phyloP scores from a whole-genome alignment of 2,888 invertebrate genomes.

The Tiliacea aurago region DNA sequence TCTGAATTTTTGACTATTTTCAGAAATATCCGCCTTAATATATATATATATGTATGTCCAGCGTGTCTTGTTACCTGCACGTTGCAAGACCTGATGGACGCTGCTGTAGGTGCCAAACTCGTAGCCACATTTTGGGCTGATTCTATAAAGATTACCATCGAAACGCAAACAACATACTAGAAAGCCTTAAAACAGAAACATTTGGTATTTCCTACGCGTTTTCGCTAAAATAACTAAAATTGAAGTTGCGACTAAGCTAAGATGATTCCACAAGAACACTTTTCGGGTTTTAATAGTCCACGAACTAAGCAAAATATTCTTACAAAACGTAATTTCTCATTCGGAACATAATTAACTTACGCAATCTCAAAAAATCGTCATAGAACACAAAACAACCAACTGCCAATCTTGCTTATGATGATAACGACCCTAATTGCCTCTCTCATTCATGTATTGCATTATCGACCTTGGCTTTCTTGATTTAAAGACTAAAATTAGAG shows the following conservation, averaged over 20 bases:
- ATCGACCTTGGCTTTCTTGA: constrained; percentile 43
- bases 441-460: constrained; percentile 36
- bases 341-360: constrained; percentile 43
- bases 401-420: constrained; percentile 62
- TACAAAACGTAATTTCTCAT: constrained; percentile 36
- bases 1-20: no score
- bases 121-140: no score
- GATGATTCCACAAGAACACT: constrained; percentile 7
- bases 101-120: no score
- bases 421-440: constrained; percentile 66
- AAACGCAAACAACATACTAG: no score
- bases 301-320: constrained; percentile 24
- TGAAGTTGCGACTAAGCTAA: constrained; percentile 13
- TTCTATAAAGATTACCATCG: no score
- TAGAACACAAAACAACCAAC: constrained; percentile 48
- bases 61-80: no score
- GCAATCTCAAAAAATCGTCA: constrained; percentile 50
- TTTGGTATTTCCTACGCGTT: constrained; percentile 22
- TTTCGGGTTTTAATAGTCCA: constrained; percentile 10
- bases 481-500: constrained; percentile 54
- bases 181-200: not conserved
- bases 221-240: constrained; percentile 17
- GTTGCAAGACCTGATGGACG: no score
- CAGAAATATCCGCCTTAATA: no score
- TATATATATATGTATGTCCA: no score